phyloP scores from a whole-genome alignment of 2,888 invertebrate species.

The Dicroscelio sp. region DNA sequence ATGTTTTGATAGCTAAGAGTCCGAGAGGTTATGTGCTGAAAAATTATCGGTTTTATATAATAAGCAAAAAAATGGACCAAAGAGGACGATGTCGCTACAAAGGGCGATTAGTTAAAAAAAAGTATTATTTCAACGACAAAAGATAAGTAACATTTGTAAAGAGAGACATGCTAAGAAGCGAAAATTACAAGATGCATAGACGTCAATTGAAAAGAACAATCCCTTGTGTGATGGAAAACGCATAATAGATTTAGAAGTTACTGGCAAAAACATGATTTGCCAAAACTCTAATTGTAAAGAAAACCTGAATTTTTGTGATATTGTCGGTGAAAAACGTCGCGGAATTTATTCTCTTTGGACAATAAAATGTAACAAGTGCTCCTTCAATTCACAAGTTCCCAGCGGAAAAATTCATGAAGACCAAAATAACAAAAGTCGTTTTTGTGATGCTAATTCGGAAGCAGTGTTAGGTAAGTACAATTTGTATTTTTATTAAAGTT shows the following conservation, averaged over 20 bases:
- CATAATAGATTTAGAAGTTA: slow-evolving; percentile 27
- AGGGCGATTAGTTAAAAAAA: too few species aligned
- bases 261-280: slow-evolving; percentile 41
- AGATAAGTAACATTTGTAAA: too few species aligned
- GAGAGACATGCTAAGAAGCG: too few species aligned
- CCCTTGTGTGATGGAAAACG: slow-evolving; percentile 36
- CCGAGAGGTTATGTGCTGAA: too few species aligned
- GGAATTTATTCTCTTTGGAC: slow-evolving; percentile 39
- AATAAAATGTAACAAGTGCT: slow-evolving; percentile 43
- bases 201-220: too few species aligned
- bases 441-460: slow-evolving; percentile 50
- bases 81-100: too few species aligned
- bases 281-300: slow-evolving; percentile 18
- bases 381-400: slow-evolving; percentile 12
- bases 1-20: too few species aligned
- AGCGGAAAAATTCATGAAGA: slow-evolving; percentile 27
- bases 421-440: neutral
- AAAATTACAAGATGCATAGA: too few species aligned
- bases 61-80: too few species aligned
- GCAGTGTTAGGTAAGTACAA: slow-evolving; percentile 53
- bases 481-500: slow-evolving; percentile 18
- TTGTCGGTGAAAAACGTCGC: slow-evolving; percentile 46
- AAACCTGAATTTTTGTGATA: slow-evolving; percentile 30
- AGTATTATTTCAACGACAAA: too few species aligned
- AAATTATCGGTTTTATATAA: too few species aligned